These are phyloP conservation scores for Scrobipalpa atriplicella DNA, from an alignment of 2,888 invertebrate genomes.

Conservation along the genomic window DNA sequence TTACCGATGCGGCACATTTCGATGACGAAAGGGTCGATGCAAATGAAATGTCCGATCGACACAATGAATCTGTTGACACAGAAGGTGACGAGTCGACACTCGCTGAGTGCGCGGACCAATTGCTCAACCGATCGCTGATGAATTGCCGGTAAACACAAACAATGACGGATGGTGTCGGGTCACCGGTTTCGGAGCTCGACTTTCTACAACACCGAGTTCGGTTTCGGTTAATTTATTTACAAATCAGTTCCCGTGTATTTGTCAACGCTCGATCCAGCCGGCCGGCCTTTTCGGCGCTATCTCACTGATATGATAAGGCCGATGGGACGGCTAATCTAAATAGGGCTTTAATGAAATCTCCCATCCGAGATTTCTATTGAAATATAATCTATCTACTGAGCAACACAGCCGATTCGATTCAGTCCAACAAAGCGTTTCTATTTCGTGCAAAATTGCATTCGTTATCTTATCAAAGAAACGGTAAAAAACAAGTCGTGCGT, in stretches of 20 bases:
- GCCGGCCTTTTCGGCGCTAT: slow-evolving; percentile 35
- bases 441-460: slow-evolving; percentile 26
- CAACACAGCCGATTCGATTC: slow-evolving; percentile 18
- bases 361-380: slow-evolving; percentile 35
- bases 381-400: slow-evolving; percentile 24
- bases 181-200: slow-evolving; percentile 48
- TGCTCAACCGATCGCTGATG: slow-evolving; percentile 68
- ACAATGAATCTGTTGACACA: slow-evolving; percentile 62
- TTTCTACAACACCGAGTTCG: slow-evolving; percentile 54
- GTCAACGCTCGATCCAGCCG: slow-evolving; percentile 26
- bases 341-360: slow-evolving; percentile 36
- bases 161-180: slow-evolving; percentile 61
- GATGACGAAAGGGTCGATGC: slow-evolving; percentile 51
- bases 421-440: slow-evolving; percentile 26
- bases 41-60: slow-evolving; percentile 55
- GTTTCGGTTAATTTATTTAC: slow-evolving; percentile 60
- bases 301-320: slow-evolving; percentile 37
- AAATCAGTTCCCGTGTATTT: slow-evolving; percentile 47
- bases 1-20: slow-evolving; percentile 46
- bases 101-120: slow-evolving; percentile 68
- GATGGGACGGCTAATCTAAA: slow-evolving; percentile 31
- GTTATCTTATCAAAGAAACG: slow-evolving; percentile 32
- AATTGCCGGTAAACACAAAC: slow-evolving; percentile 67
- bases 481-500: slow-evolving; percentile 25
- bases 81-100: slow-evolving; percentile 49